Percentiles rank a stretch among this genome's conserved stretches.
These are phyloP conservation scores for Lasius platythorax DNA, from an alignment of 2,888 invertebrate genomes.

Conservation along the genomic window DNA sequence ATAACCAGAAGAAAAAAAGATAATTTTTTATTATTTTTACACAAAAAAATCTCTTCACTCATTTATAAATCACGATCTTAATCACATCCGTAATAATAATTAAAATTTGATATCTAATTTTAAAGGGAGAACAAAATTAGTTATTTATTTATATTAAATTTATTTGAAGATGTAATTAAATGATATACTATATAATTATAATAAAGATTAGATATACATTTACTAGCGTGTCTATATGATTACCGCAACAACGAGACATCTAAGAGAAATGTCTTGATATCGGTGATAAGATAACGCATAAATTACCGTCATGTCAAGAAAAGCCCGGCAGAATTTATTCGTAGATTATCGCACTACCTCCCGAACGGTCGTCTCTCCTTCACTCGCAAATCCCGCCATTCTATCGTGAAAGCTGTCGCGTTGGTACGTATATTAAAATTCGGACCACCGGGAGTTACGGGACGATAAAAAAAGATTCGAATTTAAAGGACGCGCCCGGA, in stretches of 20 bases:
- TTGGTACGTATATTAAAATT: conserved; percentile 72
- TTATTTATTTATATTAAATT: neutral
- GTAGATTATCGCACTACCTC: conserved; percentile 76
- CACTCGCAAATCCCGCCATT: conserved; percentile 36
- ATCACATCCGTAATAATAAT: neutral
- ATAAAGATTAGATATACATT: conserved; percentile 14
- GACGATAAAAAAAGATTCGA: conserved; percentile 62
- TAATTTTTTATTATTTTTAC: neutral
- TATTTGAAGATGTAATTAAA: neutral
- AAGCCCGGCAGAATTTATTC: conserved; percentile 78
- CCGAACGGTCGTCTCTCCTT: conserved; percentile 54
- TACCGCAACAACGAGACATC: conserved; percentile 6
- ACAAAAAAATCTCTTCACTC: neutral
- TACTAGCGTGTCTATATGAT: neutral
- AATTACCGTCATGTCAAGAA: conserved; percentile 72
- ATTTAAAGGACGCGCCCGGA: conserved; percentile 65
- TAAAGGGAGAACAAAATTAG: neutral
- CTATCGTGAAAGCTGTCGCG: conserved; percentile 43
- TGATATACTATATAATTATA: neutral
- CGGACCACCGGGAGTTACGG: conserved; percentile 22
- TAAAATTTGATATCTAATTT: neutral
- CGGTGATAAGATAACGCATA: conserved; percentile 61
- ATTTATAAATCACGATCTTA: neutral
- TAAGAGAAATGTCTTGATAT: conserved; percentile 30
- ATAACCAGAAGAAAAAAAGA: neutral